A percentile compares a stretch with the other conserved stretches of the same genome.
These are phyloP conservation scores for Platichthys flesus DNA, from an alignment of 2,113 vertebrate genomes.

Conservation along the genomic window DNA sequence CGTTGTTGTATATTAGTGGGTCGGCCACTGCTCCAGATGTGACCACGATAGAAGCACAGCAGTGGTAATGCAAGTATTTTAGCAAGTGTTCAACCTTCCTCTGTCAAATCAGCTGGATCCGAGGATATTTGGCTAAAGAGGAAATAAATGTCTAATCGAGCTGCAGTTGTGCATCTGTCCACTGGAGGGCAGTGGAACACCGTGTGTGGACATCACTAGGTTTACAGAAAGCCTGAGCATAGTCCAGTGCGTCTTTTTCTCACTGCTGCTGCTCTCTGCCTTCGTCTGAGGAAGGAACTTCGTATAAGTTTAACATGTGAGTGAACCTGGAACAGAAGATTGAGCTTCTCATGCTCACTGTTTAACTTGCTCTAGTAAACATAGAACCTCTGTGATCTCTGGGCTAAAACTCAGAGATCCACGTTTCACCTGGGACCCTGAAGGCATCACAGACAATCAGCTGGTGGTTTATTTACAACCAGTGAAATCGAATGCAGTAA, in stretches of 20 bases:
- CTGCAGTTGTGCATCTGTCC: conserved; percentile 47
- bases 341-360: neutral
- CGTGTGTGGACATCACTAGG: neutral
- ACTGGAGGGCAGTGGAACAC: conserved; percentile 81
- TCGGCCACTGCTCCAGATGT: neutral
- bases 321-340: neutral
- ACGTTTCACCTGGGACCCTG: neutral
- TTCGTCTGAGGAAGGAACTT: conserved; percentile 23
- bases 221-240: neutral
- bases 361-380: too few species aligned
- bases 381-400: too few species aligned
- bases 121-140: neutral
- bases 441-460: too few species aligned
- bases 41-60: neutral
- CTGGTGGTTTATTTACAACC: neutral
- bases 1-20: neutral
- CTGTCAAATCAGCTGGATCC: too few species aligned
- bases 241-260: neutral
- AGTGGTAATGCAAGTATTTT: too few species aligned
- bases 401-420: too few species aligned
- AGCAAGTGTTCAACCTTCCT: too few species aligned
- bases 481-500: neutral
- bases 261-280: neutral
- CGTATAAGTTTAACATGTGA: neutral
- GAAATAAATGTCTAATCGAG: neutral